Percentiles rank a stretch among this genome's conserved stretches.
These are phyloP conservation scores for Seira sanloemensis DNA, from an alignment of 2,888 invertebrate genomes.

Conservation along the genomic window DNA sequence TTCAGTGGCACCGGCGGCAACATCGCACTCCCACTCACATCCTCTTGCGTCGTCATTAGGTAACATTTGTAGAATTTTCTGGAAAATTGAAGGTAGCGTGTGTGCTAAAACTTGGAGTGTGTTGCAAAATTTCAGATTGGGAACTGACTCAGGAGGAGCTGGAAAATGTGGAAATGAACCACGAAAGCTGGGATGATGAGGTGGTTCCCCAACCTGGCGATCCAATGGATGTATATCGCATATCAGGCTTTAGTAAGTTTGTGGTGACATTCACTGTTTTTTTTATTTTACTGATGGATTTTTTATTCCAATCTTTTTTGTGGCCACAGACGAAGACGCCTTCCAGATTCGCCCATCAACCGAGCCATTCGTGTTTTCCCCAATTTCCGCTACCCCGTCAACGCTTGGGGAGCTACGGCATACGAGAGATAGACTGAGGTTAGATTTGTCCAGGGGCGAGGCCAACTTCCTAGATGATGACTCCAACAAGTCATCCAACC, in stretches of 20 bases:
- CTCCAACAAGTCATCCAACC: constrained; percentile 33
- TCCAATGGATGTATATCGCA: constrained; percentile 72
- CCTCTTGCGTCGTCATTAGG: constrained; percentile 35
- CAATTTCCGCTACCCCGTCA: constrained; percentile 17
- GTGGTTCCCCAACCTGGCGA: constrained; percentile 56
- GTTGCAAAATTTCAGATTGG: constrained; percentile 65
- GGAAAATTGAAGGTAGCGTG: neutral
- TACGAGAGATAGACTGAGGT: constrained; percentile 83
- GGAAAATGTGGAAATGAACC: constrained; percentile 67
- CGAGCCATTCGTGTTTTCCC: constrained; percentile 67
- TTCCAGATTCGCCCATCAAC: constrained; percentile 67
- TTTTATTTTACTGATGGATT: too few species aligned
- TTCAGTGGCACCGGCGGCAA: neutral
- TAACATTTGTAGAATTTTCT: constrained; percentile 15
- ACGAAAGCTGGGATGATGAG: constrained; percentile 69
- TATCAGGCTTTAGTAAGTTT: constrained; percentile 69
- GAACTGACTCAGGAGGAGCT: constrained; percentile 72
- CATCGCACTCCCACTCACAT: neutral
- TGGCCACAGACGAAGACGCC: constrained; percentile 44
- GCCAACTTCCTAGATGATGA: constrained; percentile 69
- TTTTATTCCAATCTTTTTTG: neutral
- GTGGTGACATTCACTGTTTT: too few species aligned
- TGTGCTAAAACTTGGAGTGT: neutral
- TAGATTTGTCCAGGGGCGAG: constrained; percentile 78
- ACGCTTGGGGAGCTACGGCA: constrained; percentile 83